Percentiles rank a stretch among this genome's conserved stretches.
Evolutionary conservation across 2,113 vertebrate genomes (phyloP).

Genomic region (Narcine bancroftii): DNA sequence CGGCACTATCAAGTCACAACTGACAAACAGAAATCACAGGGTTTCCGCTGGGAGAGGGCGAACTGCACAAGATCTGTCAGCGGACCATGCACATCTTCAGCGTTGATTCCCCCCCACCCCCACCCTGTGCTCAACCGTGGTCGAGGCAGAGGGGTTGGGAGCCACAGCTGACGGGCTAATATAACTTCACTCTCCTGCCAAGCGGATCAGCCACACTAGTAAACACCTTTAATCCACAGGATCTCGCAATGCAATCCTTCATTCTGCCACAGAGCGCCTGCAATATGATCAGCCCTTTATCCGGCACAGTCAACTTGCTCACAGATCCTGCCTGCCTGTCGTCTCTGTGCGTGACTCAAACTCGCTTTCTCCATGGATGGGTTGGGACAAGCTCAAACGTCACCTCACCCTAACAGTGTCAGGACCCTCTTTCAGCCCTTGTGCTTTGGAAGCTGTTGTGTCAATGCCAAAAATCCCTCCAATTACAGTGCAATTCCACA

Average conservation of each 20-base stretch:
- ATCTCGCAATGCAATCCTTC: conserved; percentile 1
- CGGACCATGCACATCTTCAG: conserved; percentile 41
- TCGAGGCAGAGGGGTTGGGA: conserved; percentile 37
- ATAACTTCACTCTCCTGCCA: conserved; percentile 43
- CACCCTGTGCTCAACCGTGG: conserved; percentile 42
- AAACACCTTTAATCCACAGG: conserved; percentile 11
- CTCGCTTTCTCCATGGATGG: neutral
- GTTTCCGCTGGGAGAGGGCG: conserved; percentile 55
- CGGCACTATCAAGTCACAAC: conserved; percentile 51
- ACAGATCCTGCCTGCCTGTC: neutral
- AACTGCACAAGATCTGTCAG: conserved; percentile 49
- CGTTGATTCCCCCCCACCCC: conserved; percentile 18
- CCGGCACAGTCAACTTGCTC: neutral
- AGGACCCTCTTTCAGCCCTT: neutral
- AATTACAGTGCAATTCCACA: conserved; percentile 43
- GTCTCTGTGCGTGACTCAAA: neutral
- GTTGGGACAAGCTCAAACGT: neutral
- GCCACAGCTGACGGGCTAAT: conserved; percentile 44
- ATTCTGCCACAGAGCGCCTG: neutral
- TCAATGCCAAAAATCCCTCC: conserved; percentile 45
- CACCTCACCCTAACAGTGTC: neutral
- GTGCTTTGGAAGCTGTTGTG: conserved; percentile 42
- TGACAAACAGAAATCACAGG: conserved; percentile 44
- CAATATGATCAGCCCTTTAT: conserved; percentile 12
- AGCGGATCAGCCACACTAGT: conserved; percentile 43